Evolutionary conservation across 2,888 invertebrate species (phyloP), one percentile per base, ranked within the genome.

Genomic region (Agrochola lota): DNA sequence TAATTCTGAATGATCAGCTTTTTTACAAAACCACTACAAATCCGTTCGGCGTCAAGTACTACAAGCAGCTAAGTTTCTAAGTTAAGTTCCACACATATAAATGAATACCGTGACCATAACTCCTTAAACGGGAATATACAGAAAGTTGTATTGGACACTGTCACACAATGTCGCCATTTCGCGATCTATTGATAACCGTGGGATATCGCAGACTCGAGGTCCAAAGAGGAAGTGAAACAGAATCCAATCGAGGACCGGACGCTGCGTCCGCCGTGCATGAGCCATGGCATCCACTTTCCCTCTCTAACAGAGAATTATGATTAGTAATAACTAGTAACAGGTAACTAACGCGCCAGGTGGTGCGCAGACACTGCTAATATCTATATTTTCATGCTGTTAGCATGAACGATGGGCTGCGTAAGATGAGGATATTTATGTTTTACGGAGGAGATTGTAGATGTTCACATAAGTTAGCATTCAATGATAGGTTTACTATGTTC

Each of bases 181-280:
- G 76, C 78, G 79, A 83, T 85, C 67, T 79, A 81, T 83, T 87
- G 90, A 92, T 91, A 90, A 90, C 81, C 92, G 92, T 91, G 91
- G 88, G 90, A 90, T 85, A 87, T 78, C 75, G 68, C 59, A 68
- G 66, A 23, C 77, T 55, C 15, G 74, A 52, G 52, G 78, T 76
- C 15, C 23, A 57, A 57, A 63, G 66, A 89, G 92, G 91, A 91
- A 90, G 90, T 91, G 89, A 90, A 89, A 89, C 85, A 89, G 89
- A 89, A 88, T 86, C 87, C 77, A 85, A 86, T 86, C 84, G 78
- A 64, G 63, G 72, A 69, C 82, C 88, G 87, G 86, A 89, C 85
- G 84, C 84, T 62, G 85, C 84, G 89, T 88, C 89, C 85, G 89
- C 71, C 67, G 78, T 67, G 69, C 80, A 76, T 78, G 85, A 84